A percentile compares a stretch with the other conserved stretches of the same genome.
Conservation (phyloP, 2,888 invertebrate genomes). For the Drosophila prostipennis region DNA sequence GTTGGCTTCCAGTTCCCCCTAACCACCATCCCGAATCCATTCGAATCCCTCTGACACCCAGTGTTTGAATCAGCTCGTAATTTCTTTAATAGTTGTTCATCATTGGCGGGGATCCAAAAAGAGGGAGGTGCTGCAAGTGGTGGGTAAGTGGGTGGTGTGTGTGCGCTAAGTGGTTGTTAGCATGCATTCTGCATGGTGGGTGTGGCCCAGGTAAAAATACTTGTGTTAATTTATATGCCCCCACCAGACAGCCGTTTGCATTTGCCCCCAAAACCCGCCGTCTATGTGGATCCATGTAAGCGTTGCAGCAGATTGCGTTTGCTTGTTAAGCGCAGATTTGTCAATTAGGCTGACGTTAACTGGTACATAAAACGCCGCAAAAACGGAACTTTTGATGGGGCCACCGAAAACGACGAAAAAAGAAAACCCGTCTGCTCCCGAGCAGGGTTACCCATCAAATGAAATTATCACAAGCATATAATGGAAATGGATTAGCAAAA, state of each 20-base stretch:
- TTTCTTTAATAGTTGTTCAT: conserved; percentile 80
- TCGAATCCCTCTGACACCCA: conserved; percentile 2
- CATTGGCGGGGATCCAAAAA: conserved; percentile 38
- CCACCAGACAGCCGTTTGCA: conserved; percentile 37
- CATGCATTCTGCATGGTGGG: conserved; percentile 56
- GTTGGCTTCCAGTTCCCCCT: not conserved
- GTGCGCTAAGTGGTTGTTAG: conserved; percentile 73
- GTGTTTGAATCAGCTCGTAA: conserved; percentile 72
- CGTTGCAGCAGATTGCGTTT: conserved; percentile 54
- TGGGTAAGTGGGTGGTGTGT: conserved; percentile 26
- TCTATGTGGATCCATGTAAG: conserved; percentile 33
- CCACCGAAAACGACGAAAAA: conserved; percentile 1
- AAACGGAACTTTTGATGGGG: conserved; percentile 13
- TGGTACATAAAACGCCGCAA: conserved; percentile 42
- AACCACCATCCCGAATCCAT: not conserved
- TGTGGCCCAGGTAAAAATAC: conserved; percentile 63
- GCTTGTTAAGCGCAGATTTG: conserved; percentile 70
- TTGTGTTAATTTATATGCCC: conserved; percentile 71
- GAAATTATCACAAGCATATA: not conserved
- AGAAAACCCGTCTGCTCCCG: not conserved
- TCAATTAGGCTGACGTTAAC: conserved; percentile 70
- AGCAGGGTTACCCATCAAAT: conserved; percentile 15
- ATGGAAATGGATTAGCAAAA: conserved; percentile 6
- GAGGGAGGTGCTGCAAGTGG: not conserved
- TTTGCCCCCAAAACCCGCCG: conserved; percentile 37